Base-by-base conservation (phyloP, 2,113 vertebrate genomes). In the Barbus barbus region DNA sequence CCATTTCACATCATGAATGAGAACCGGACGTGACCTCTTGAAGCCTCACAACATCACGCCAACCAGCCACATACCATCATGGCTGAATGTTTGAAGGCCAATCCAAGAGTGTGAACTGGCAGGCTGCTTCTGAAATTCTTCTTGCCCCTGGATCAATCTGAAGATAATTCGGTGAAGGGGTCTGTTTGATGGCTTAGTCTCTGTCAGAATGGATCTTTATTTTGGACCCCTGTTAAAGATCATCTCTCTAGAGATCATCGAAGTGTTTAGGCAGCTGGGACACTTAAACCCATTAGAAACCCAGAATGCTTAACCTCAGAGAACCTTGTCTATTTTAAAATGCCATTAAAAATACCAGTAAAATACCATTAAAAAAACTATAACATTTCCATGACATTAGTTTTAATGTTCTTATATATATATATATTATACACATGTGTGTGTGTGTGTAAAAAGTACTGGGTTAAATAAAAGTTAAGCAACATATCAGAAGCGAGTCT, bases 1-100 rank as follows among this genome's bases (percentile, higher is more conserved):
- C 22, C 33, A 28, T 60, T 58, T 60, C 33, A 78, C 75, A 41
- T 78, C 31, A 60, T 78, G 18, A 78, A 58, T n/a, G n/a, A n/a
- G n/a, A n/a, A n/a, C n/a, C n/a, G n/a, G n/a, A n/a, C n/a, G n/a
- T n/a, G n/a, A n/a, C n/a, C n/a, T n/a, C n/a, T n/a, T n/a, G n/a
- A n/a, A n/a, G n/a, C n/a, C n/a, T 78, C 31, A 41, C 11, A 44
- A 72, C 22, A 26, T 73, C 69, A 24, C 11, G 12, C 36, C 8
- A 24, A 41, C 22, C 22, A 24, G 41, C 1, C 38, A 72, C 22
- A 44, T 44, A 8, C 12, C 38, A 44, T 1, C 69, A 44, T 13
- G 12, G 38, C 20, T 44, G 22, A 72, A 22, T 44, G 38, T 72
- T 72, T 72, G 22, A 72, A 46, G 38, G 13, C 13, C 1, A 48